Conservation (phyloP, 2,888 invertebrate genomes). For the Pseudococcus viburni region DNA sequence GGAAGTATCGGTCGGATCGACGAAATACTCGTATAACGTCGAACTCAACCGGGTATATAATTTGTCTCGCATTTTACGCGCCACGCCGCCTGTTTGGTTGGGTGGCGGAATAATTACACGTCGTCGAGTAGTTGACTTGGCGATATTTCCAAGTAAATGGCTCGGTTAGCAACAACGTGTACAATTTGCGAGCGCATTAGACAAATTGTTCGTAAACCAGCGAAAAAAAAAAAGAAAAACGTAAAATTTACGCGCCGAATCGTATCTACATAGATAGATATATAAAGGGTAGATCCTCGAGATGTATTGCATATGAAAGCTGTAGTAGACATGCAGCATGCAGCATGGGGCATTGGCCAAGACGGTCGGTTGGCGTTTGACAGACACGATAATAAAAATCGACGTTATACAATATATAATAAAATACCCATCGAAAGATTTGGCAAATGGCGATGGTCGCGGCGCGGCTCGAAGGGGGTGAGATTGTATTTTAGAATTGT, state of each 20-base stretch:
- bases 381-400: slow-evolving; percentile 28
- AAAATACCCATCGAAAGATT: slow-evolving; percentile 55
- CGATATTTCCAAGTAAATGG: not conserved
- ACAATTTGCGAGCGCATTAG: not conserved
- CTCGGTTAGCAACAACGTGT: not conserved
- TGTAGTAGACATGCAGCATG: too few relatives aligned
- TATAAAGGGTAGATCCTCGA: not conserved
- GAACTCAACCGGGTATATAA: not conserved
- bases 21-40: not conserved
- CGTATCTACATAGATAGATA: too few relatives aligned
- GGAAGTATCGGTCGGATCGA: not conserved
- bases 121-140: not conserved
- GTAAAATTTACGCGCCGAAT: not conserved
- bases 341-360: not conserved
- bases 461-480: not conserved
- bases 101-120: slow-evolving; percentile 6
- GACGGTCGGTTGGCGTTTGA: not conserved
- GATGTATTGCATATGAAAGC: too few relatives aligned
- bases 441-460: slow-evolving; percentile 23
- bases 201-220: not conserved
- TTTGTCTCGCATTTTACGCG: slow-evolving; percentile 1
- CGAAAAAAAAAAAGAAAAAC: not conserved
- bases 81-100: not conserved
- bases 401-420: slow-evolving; percentile 36
- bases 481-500: slow-evolving; percentile 56